Evolutionary conservation across 2,797 vertebrate species (phyloP).

Genomic region (Poeciliopsis paucimaculata): DNA sequence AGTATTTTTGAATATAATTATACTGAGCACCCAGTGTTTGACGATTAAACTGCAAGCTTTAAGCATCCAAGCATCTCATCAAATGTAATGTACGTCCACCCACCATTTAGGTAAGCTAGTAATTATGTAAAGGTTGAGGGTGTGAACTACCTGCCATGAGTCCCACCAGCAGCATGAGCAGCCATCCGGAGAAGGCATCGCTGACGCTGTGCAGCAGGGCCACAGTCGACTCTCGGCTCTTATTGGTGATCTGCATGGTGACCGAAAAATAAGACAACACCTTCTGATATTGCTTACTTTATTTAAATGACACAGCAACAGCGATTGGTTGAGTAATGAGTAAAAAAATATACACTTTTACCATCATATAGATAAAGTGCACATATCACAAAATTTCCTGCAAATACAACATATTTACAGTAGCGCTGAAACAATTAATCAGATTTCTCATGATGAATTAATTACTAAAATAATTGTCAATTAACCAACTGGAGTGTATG

Average conservation of each 20-base stretch:
- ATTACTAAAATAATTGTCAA: no score
- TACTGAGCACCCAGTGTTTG: neutral
- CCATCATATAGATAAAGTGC: no score
- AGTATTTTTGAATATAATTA: neutral
- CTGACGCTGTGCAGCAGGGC: slow-evolving; percentile 89
- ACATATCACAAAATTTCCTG: no score
- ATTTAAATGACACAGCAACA: neutral
- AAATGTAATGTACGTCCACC: neutral
- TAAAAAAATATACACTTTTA: neutral
- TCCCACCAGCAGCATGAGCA: slow-evolving; percentile 95
- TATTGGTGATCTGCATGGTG: slow-evolving; percentile 87
- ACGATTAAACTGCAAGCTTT: neutral
- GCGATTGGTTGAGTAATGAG: neutral
- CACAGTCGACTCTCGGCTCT: slow-evolving; percentile 88
- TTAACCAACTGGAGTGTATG: no score
- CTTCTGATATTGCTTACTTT: neutral
- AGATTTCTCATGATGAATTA: no score
- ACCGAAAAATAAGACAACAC: neutral
- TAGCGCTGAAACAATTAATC: no score
- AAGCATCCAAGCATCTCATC: neutral
- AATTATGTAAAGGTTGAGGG: neutral
- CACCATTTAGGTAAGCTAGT: neutral
- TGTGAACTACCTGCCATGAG: slow-evolving; percentile 86
- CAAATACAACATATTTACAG: no score
- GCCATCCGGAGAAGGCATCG: slow-evolving; percentile 95